A percentile compares a stretch with the other conserved stretches of the same genome.
Conservation (phyloP, 2,797 vertebrate genomes). For the Trachops cirrhosus region DNA sequence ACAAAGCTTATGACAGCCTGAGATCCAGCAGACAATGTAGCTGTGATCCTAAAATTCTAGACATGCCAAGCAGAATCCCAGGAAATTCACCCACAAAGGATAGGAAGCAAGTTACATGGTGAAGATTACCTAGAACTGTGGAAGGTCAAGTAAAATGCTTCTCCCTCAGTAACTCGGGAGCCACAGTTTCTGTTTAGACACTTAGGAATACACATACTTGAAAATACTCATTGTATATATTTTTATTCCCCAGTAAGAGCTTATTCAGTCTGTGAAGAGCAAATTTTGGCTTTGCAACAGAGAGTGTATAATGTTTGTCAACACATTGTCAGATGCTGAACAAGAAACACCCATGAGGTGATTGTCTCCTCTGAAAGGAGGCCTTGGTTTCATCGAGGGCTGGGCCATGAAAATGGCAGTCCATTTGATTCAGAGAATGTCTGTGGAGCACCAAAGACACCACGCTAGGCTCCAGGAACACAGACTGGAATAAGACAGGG, state of each 20-base stretch:
- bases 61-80: constrained; percentile 36
- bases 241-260: neutral
- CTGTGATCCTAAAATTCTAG: neutral
- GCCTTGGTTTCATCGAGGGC: neutral
- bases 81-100: neutral
- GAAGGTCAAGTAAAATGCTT: neutral
- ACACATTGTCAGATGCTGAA: neutral
- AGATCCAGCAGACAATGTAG: neutral
- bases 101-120: neutral
- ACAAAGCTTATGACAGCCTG: neutral
- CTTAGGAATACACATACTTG: neutral
- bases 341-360: neutral
- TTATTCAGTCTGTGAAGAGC: neutral
- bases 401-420: neutral
- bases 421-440: neutral
- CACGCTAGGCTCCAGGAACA: neutral
- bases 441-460: neutral
- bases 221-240: neutral
- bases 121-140: neutral
- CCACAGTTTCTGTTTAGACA: neutral
- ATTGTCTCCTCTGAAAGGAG: neutral
- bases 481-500: neutral
- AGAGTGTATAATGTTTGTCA: neutral
- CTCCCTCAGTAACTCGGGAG: neutral
- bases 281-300: neutral